Base-by-base conservation (phyloP, 2,797 vertebrate genomes). In the Catamblyrhynchus diadema region DNA sequence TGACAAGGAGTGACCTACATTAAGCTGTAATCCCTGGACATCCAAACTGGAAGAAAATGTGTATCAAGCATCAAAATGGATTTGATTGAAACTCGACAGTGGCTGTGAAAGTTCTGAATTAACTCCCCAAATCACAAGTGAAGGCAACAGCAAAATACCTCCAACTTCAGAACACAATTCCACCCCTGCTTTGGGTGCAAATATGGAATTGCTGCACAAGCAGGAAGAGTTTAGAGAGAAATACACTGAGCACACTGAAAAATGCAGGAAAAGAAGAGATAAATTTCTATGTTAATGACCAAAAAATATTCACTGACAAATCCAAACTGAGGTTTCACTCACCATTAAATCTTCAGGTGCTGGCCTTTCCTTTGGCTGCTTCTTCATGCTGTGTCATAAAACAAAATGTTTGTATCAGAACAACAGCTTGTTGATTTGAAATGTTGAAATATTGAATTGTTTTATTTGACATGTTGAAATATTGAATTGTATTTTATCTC, bases 331-430 rank as follows among this genome's bases (percentile, higher is more conserved):
- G n/a, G 65, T 44, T 67, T 23, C 80, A 98, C 99, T 99, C 95
- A 99, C 99, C 99, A 99, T 99, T 88, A 99, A 97, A 96, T 99
- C 99, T 97, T 99, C 99, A 4, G 99, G 99, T 27, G 99, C 99
- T 24, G 99, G 99, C 44, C 99, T 98, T 96, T 99, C 99, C 98
- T 99, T 99, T 22, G 99, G 99, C 75, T 98, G 98, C 80, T 99
- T 99, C 67, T 98, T 98, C 99, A 99, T 99, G 97, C 99, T 99
- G 95, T 18, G 69, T 35, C 50, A 82, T 3, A 84, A 91, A 87
- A 79, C 37, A 86, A 85, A 95, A 84, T 0, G 7, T 45, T 44
- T 6, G 14, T 2, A 20, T 61, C 8, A 87, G 70, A 91, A 75
- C 60, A 69, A 48, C 15, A 2, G 33, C 37, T 93, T 16, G 6